Percentiles rank a stretch among this genome's conserved stretches.
phyloP scores from a whole-genome alignment of 2,797 vertebrate species.

The Urophycis tenuis region DNA sequence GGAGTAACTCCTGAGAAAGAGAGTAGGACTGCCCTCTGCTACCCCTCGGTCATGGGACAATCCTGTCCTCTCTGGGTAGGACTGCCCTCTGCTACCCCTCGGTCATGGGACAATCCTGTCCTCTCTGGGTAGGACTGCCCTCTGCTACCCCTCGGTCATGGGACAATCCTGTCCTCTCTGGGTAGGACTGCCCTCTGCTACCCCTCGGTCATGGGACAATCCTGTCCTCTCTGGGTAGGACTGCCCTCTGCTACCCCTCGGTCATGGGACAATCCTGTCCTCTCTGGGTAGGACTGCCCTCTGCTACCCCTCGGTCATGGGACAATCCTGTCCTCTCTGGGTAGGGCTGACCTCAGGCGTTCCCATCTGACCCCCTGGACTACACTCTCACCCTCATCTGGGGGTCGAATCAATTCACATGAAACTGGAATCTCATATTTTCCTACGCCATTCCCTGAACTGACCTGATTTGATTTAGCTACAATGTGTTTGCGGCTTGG shows the following conservation, averaged over 20 bases:
- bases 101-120: background rate
- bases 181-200: slow-evolving; percentile 36
- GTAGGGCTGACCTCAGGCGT: slow-evolving; percentile 43
- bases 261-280: no score
- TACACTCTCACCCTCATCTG: slow-evolving; percentile 25
- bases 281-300: slow-evolving; percentile 31
- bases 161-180: background rate
- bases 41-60: slow-evolving; percentile 1
- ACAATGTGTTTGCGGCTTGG: slow-evolving; percentile 29
- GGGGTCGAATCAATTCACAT: slow-evolving; percentile 44
- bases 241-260: slow-evolving; percentile 29
- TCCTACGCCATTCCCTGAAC: slow-evolving; percentile 25
- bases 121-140: slow-evolving; percentile 28
- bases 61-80: slow-evolving; percentile 11
- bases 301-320: slow-evolving; percentile 15
- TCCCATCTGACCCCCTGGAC: slow-evolving; percentile 48
- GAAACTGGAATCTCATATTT: slow-evolving; percentile 19
- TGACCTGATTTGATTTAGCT: slow-evolving; percentile 5
- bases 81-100: slow-evolving; percentile 31
- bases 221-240: slow-evolving; percentile 21
- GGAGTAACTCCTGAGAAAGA: slow-evolving; percentile 36
- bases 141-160: slow-evolving; percentile 20
- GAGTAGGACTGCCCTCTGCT: slow-evolving; percentile 37
- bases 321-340: no score
- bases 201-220: background rate